Conservation (phyloP, 2,113 vertebrate species). For the Uria aalge region DNA sequence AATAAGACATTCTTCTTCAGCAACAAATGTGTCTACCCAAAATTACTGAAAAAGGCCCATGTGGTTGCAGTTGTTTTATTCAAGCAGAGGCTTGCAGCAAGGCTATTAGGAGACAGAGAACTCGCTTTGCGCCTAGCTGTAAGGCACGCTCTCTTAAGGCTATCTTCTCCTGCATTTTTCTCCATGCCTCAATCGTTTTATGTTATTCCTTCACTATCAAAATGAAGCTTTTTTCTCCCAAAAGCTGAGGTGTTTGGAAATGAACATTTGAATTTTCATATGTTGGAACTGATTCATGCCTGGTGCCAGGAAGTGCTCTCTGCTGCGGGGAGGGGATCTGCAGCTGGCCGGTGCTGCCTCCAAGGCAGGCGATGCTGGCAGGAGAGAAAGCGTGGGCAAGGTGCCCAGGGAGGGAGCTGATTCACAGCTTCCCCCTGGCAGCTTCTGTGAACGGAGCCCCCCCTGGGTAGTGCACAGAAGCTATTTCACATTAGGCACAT, state of each 20-base stretch:
- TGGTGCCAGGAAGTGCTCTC: constrained; percentile 26
- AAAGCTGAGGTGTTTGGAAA: constrained; percentile 28
- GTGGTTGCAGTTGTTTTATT: not conserved
- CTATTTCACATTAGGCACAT: constrained; percentile 15
- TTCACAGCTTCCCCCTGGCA: constrained; percentile 62
- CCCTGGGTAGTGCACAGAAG: constrained; percentile 34
- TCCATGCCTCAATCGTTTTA: not conserved
- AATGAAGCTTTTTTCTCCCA: not conserved
- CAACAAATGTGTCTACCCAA: not conserved
- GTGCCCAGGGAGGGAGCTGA: constrained; percentile 33
- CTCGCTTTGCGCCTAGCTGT: not conserved
- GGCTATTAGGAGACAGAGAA: not conserved
- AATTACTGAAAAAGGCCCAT: not conserved
- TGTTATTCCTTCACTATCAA: not conserved
- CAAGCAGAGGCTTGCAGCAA: not conserved
- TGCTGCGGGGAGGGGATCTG: not conserved
- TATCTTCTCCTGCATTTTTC: not conserved
- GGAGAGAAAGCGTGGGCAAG: constrained; percentile 33
- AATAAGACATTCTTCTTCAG: not conserved
- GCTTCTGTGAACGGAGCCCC: constrained; percentile 21
- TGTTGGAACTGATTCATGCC: constrained; percentile 40
- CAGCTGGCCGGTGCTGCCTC: constrained; percentile 47
- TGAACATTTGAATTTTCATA: constrained; percentile 37
- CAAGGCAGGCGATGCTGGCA: constrained; percentile 43
- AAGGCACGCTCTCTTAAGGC: not conserved